Percentiles rank a stretch among this genome's conserved stretches.
phyloP scores from a whole-genome alignment of 2,797 vertebrate genomes.

The Poecilia picta region DNA sequence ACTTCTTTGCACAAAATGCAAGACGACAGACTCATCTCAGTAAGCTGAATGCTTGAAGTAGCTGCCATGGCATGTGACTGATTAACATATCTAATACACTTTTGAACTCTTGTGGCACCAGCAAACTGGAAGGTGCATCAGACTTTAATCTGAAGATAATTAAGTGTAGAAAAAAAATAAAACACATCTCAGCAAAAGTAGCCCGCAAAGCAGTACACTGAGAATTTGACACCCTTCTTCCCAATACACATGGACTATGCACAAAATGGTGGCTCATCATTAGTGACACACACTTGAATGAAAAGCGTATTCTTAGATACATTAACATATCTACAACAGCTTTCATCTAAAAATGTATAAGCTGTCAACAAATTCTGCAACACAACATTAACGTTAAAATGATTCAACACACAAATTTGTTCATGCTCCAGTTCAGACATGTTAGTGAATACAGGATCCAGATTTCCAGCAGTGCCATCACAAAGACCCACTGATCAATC shows the following conservation, averaged over 20 bases:
- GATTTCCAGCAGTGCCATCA: constrained; percentile 48
- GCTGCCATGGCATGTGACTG: background rate
- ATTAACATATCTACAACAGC: background rate
- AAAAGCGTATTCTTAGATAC: background rate
- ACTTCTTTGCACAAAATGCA: background rate
- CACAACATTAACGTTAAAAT: background rate
- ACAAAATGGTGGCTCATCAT: background rate
- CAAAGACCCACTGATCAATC: constrained; percentile 46
- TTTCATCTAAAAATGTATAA: background rate
- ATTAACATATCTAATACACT: background rate
- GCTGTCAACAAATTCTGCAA: background rate
- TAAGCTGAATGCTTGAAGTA: background rate
- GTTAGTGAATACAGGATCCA: constrained; percentile 12
- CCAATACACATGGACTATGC: background rate
- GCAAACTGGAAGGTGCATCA: background rate
- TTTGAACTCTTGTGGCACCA: background rate
- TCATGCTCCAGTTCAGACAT: constrained; percentile 22
- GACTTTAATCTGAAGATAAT: background rate
- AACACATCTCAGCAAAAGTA: background rate
- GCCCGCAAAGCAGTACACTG: background rate
- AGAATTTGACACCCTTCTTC: background rate
- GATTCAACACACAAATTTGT: background rate
- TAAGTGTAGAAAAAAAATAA: background rate
- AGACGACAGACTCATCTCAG: background rate
- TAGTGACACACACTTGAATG: background rate